Evolutionary conservation across 2,888 invertebrate species (phyloP), one percentile per base, ranked within the genome.

Genomic region (Limulus polyphemus): DNA sequence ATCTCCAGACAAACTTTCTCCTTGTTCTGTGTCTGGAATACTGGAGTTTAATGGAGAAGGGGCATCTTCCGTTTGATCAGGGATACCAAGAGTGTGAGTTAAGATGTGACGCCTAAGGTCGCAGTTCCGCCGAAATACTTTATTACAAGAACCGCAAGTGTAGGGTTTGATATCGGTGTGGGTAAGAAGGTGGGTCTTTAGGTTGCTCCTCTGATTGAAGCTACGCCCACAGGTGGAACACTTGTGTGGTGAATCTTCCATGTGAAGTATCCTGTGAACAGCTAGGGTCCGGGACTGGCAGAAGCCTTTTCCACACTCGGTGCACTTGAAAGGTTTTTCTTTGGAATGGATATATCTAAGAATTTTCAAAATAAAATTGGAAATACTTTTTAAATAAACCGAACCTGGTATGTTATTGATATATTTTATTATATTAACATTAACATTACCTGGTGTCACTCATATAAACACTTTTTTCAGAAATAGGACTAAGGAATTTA

Each of bases 321-420:
- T 83, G 77, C 97, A 98, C 75, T 93, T 94, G 81, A 95, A 98
- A 1, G 97, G 97, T 75, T 98, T 94, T 76, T 95, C 95, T 80
- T 97, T 97, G 60, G 93, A 92, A 80, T 98, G 97, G 70, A 95
- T 97, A 79, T 94, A 95, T 81, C 93, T 93, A 83, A 56, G 81
- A 82, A 63, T 32, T 32, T 32, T 32, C 32, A 7, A 7, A 32
- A 32, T 32, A 32, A 32, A 32, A 32, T 5, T 32, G 32, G 32
- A 32, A 2, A 32, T 32, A 32, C 5, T 7, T 2, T 32, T 32
- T 32, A 32, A 32, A 32, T 32, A 32, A 32, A 32, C 32, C 32
- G 32, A 32, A 32, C 32, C 32, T 32, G 2, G 7, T 7, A 32
- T 32, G 32, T 7, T 32, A 2, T 7, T 32, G 32, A 32, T 32